These are phyloP conservation scores for Stenotaenia linearis DNA, from an alignment of 2,888 invertebrate genomes.

Conservation along the genomic window DNA sequence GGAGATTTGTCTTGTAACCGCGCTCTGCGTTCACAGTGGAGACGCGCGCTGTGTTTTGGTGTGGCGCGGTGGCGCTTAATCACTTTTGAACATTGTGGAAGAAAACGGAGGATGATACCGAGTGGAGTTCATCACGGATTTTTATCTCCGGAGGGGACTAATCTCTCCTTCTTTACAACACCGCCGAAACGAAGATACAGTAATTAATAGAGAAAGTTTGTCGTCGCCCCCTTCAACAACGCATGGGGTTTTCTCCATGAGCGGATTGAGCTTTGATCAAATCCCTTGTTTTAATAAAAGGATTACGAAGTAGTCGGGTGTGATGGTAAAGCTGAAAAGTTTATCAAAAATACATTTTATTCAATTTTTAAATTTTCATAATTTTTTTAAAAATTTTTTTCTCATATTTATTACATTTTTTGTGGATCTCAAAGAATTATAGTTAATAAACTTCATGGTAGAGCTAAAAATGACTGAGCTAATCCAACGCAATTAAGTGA, in stretches of 20 bases:
- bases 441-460: too few species aligned
- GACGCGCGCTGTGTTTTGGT: background rate
- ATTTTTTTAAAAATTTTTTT: too few species aligned
- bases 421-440: too few species aligned
- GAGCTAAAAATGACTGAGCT: too few species aligned
- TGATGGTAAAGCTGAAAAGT: constrained; percentile 13
- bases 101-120: background rate
- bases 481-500: too few species aligned
- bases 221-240: background rate
- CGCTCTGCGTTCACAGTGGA: background rate
- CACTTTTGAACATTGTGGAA: background rate
- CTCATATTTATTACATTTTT: too few species aligned
- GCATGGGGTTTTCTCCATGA: background rate
- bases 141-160: constrained; percentile 3
- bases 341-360: background rate
- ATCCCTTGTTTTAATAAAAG: constrained; percentile 21
- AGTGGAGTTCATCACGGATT: constrained; percentile 21
- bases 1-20: constrained; percentile 34
- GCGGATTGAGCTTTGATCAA: constrained; percentile 12
- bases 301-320: background rate
- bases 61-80: constrained; percentile 12
- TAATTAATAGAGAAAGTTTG: constrained; percentile 21
- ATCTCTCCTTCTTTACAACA: constrained; percentile 13
- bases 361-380: background rate
- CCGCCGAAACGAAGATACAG: background rate